Evolutionary conservation across 2,113 vertebrate genomes (phyloP), one percentile per base, ranked within the genome.

Genomic region (Perca fluviatilis): DNA sequence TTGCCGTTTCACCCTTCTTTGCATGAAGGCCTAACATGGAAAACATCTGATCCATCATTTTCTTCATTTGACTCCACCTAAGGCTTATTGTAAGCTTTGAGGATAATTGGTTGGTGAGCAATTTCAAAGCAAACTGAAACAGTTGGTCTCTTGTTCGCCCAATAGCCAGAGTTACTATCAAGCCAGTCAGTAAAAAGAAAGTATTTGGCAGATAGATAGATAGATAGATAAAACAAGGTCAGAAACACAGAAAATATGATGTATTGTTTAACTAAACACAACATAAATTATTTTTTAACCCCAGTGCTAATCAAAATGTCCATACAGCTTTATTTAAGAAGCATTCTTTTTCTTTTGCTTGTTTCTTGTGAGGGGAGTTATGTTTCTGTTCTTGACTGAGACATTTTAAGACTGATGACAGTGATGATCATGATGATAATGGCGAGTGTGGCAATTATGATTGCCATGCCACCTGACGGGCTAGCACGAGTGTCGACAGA

Each of bases 391-490:
- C 82, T 66, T 51, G 4, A 62, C 18, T 53, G 73, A 80, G 64
- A 68, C 57, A 30, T 86, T 76, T 86, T 60, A 61, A 71, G 82
- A 82, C 30, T 80, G 69, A 86, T 84, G 69, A 69, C 75, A 76
- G 63, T 56, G 36, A 66, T 85, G 78, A 90, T 88, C 40, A 83
- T 84, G 47, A 79, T 79, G 78, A 84, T 77, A 64, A 82, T 76
- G 71, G 47, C 81, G 63, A 87, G 84, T 74, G 85, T 76, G 13
- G 23, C 83, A 78, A 72, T 85, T 78, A 90, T 90, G 70, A 88
- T 60, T 82, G 51, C 60, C 71, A 74, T 60, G 86, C 83, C 91
- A 93, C 90, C 89, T 93, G 86, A 84, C 83, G 86, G 72, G 71
- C 47, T 63, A 84, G 54, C 66, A 56, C 27, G 54, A 77, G 80